Evolutionary conservation across 2,113 vertebrate species (phyloP), one percentile per base, ranked within the genome.

Genomic region (Sceloporus undulatus): DNA sequence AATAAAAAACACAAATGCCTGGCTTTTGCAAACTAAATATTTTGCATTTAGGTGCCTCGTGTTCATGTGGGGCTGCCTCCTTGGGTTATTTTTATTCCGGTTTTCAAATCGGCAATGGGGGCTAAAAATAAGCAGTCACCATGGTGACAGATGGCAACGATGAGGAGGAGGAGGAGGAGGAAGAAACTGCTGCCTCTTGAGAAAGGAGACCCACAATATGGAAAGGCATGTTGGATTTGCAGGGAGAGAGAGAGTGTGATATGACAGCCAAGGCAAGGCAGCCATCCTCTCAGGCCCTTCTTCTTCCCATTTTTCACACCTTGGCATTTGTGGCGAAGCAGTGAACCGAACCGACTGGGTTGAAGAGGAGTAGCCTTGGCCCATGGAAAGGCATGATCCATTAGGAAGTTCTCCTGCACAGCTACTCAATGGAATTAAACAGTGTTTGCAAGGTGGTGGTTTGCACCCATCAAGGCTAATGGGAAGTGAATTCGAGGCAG

Each of bases 61-160:
- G 18, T 34, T 34, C 70, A 62, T 27, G 54, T 16, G 34, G 86
- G 56, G 87, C 68, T 83, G 87, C 73, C 66, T 76, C 89, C 88
- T 48, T 71, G 25, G 92, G 90, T 90, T 93, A 92, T 95, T 95
- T 94, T 92, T 65, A 94, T 80, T 42, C 84, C 19, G 66, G 29
- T 93, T 94, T 94, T 90, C 74, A 89, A 89, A 91, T 85, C 77
- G 73, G 88, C 62, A 71, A 16, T 77, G 86, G 87, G 85, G 85
- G 88, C 94, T 95, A 95, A 94, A 95, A 95, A 95, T 94, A 95
- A 93, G 92, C 1, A 0, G 91, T 96, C 94, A 91, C 95, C 91
- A 95, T 94, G 95, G 93, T 87, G 91, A 92, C 92, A 3, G 76
- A 1, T 5, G 25, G 90, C 0, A 19, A 56, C 91, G 87, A 79